phyloP scores from a whole-genome alignment of 2,797 vertebrate genomes.

The Crenuchus spilurus region DNA sequence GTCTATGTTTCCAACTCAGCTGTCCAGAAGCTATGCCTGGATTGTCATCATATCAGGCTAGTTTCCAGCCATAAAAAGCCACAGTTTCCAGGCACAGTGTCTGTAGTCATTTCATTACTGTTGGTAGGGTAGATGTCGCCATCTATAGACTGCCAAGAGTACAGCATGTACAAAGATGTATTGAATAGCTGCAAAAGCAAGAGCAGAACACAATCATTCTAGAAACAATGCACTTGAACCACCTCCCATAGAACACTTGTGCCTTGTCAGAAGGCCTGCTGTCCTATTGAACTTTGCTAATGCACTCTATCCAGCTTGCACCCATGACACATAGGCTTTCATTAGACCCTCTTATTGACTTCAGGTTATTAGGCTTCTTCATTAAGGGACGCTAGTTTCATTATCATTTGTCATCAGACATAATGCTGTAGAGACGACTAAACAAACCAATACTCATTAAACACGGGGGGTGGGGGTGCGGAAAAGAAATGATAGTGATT shows the following conservation, averaged over 20 bases:
- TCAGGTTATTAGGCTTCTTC: conserved; percentile 40
- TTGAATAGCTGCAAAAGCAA: background rate
- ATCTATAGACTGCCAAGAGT: background rate
- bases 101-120: background rate
- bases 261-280: background rate
- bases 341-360: conserved; percentile 46
- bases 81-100: too few relatives aligned
- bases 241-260: background rate
- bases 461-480: background rate
- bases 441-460: conserved; percentile 23
- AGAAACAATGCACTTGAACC: background rate
- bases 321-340: conserved; percentile 12
- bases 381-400: conserved; percentile 40
- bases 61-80: background rate
- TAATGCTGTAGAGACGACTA: conserved; percentile 21
- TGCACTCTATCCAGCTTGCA: conserved; percentile 20
- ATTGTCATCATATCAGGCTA: background rate
- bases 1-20: too few relatives aligned
- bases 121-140: conserved; percentile 2
- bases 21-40: too few relatives aligned
- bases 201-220: too few relatives aligned
- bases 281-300: conserved; percentile 9
- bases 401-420: conserved; percentile 44
- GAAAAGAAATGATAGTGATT: conserved; percentile 34
- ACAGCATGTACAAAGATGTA: too few relatives aligned